phyloP scores from a whole-genome alignment of 1,140 invertebrate genomes.

The Drosophila pandora region DNA sequence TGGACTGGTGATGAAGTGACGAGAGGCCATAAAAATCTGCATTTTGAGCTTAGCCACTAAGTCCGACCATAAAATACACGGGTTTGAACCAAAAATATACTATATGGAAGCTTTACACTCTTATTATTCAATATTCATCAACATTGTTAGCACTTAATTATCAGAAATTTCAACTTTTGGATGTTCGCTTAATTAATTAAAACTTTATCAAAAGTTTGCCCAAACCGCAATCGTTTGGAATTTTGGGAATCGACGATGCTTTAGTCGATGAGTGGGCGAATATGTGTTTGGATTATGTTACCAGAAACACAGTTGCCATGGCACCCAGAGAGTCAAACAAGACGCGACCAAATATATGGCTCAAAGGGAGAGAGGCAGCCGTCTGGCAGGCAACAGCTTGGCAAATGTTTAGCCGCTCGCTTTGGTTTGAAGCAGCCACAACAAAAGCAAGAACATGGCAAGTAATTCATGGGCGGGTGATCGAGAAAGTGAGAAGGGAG shows the following conservation, averaged over 20 bases:
- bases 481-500: not conserved
- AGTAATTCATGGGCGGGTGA: slow-evolving; percentile 30
- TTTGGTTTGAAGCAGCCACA: slow-evolving; percentile 48
- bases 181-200: slow-evolving; percentile 67
- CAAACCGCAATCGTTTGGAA: slow-evolving; percentile 17
- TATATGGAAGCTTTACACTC: too few relatives aligned
- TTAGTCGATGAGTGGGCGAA: not conserved
- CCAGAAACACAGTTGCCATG: slow-evolving; percentile 32
- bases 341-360: slow-evolving; percentile 44
- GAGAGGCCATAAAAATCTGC: slow-evolving; percentile 56
- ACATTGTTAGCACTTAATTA: not conserved
- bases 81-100: too few relatives aligned
- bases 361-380: slow-evolving; percentile 18
- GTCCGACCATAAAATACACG: not conserved
- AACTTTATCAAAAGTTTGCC: slow-evolving; percentile 51
- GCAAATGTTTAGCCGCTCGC: slow-evolving; percentile 64
- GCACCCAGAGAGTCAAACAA: slow-evolving; percentile 45
- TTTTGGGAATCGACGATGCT: slow-evolving; percentile 11
- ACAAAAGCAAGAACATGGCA: slow-evolving; percentile 3
- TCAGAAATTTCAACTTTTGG: not conserved
- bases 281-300: slow-evolving; percentile 34
- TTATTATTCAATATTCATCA: not conserved
- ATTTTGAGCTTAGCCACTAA: slow-evolving; percentile 43
- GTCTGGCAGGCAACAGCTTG: slow-evolving; percentile 62
- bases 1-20: slow-evolving; percentile 54